Evolutionary conservation across 2,888 invertebrate genomes (phyloP).

Genomic region (Drosophila neotestacea): DNA sequence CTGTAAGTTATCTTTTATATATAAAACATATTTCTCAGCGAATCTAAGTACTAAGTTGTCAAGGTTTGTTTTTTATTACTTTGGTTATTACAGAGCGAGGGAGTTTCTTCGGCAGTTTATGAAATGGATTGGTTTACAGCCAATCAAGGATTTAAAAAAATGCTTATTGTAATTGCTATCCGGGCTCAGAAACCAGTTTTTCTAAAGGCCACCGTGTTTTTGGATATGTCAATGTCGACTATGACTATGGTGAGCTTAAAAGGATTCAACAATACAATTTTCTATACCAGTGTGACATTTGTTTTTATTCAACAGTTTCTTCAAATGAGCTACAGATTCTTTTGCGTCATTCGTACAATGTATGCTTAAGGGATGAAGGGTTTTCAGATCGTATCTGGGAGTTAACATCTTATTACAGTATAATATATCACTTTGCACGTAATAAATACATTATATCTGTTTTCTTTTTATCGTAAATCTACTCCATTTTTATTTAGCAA

Average conservation of each 20-base stretch:
- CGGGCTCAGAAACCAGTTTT: conserved; percentile 69
- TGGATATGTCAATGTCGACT: conserved; percentile 69
- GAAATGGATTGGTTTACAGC: conserved; percentile 67
- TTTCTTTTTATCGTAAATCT: background rate
- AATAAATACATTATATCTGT: background rate
- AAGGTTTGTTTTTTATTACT: too few species aligned
- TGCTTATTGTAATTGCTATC: conserved; percentile 60
- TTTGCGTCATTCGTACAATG: conserved; percentile 72
- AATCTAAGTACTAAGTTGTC: too few species aligned
- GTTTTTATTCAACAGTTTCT: conserved; percentile 53
- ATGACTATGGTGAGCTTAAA: conserved; percentile 64
- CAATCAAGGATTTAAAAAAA: conserved; percentile 63
- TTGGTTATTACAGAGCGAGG: conserved; percentile 54
- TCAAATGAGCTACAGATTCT: conserved; percentile 73
- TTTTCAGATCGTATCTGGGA: background rate
- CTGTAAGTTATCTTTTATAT: conserved; percentile 54
- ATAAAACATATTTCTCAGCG: background rate
- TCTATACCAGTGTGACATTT: background rate
- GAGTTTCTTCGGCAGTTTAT: conserved; percentile 62
- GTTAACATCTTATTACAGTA: background rate
- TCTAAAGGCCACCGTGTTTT: conserved; percentile 67
- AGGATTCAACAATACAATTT: background rate
- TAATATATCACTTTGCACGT: background rate
- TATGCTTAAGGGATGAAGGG: conserved; percentile 45
- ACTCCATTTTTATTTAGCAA: background rate